Base-by-base conservation (phyloP, 35 echinoderm and acorn worm genomes). In the Diadema setosum region DNA sequence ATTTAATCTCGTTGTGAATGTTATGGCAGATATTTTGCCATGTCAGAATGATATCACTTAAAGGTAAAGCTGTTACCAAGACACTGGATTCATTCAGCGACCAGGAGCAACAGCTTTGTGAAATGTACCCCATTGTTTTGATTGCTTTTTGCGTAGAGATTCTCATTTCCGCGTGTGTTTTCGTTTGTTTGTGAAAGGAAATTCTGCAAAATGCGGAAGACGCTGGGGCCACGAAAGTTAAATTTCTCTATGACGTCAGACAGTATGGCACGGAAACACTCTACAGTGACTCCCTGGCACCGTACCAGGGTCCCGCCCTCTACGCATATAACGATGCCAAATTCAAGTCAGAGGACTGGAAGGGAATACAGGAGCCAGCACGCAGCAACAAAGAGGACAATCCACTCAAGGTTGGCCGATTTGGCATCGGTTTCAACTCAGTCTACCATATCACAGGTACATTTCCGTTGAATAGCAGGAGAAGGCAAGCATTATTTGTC, bases 181-280 rank as follows among this genome's bases (percentile, higher is more conserved):
- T n/a, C n/a, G n/a, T n/a, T 63, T 63, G 21, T 26, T 26, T 63
- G 21, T 33, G 2, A 67, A 5, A 95, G 59, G 94, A 95, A 45
- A 85, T 95, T 29, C 83, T 95, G 15, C 94, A 96, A 52, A 96
- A 96, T 92, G 94, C 94, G 45, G 94, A 96, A 45, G 93, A 94
- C 75, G 93, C 93, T 16, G 93, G 87, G 33, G 93, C 93, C 36
- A 90, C 82, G 16, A 75, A 87, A 49, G 94, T 96, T 18, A 75
- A 61, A 49, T 95, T 95, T 70, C 58, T 95, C 0, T 78, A 78
- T 23, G 73, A 78, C 39, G 24, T 33, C 23, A 26, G 73, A n/a
- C 27, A 78, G 37, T 41, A 78, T 20, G 73, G 73, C 7, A 78
- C 73, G 5, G 11, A 21, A 24, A 7, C 9, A 7, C 73, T 78